Percentiles rank a stretch among this genome's conserved stretches.
phyloP scores from a whole-genome alignment of 2,888 invertebrate species.

The Eupithecia abbreviata region DNA sequence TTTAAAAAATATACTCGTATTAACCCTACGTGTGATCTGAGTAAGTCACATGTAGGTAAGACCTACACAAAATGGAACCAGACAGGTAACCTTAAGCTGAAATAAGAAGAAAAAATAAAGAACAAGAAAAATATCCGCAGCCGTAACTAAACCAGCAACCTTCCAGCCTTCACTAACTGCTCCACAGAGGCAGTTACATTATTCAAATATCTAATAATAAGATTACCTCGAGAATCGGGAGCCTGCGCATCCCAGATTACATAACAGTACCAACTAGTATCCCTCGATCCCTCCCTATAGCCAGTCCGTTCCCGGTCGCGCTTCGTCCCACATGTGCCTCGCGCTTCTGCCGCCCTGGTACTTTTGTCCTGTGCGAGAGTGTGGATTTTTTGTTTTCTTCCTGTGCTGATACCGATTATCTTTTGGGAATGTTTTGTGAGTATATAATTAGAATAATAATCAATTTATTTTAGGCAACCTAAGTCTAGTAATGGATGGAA shows the following conservation, averaged over 20 bases:
- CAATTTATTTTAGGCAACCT: not conserved
- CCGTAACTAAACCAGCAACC: not conserved
- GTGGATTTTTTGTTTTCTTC: constrained; percentile 27
- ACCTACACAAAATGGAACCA: not conserved
- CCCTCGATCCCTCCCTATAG: constrained; percentile 2
- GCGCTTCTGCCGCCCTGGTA: constrained; percentile 21
- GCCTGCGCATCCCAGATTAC: constrained; percentile 16
- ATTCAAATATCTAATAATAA: constrained; percentile 7
- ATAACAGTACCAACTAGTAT: not conserved
- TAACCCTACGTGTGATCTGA: too few species aligned
- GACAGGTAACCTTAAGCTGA: not conserved
- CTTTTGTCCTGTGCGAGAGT: constrained; percentile 46
- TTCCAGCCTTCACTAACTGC: not conserved
- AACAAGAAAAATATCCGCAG: not conserved
- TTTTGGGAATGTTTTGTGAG: not conserved
- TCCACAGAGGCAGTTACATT: not conserved
- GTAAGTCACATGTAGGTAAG: too few species aligned
- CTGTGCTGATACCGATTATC: not conserved
- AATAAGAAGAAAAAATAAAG: not conserved
- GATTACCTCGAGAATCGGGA: constrained; percentile 11
- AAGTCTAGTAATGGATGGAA: too few species aligned
- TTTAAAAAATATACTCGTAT: too few species aligned
- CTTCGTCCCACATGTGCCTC: constrained; percentile 38
- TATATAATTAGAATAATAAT: not conserved
- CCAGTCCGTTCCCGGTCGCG: constrained; percentile 48